phyloP scores from a whole-genome alignment of 2,888 invertebrate species.

The Mythimna lalbum region DNA sequence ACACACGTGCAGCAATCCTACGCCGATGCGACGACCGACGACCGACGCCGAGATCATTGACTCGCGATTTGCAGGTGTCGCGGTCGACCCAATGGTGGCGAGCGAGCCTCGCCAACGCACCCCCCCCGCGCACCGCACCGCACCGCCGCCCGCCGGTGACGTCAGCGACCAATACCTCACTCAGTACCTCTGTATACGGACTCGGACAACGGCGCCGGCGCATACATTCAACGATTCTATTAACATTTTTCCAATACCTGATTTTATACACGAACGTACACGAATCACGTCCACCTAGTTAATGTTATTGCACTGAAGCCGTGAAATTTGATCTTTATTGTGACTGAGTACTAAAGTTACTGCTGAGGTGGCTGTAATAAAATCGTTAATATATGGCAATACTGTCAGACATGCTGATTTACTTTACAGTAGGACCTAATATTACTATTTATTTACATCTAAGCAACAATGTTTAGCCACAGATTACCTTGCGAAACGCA shows the following conservation, averaged over 20 bases:
- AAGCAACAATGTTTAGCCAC: constrained; percentile 29
- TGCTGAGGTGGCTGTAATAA: constrained; percentile 35
- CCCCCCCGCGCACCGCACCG: constrained; percentile 47
- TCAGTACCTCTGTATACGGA: constrained; percentile 42
- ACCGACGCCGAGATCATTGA: constrained; percentile 68
- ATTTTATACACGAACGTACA: constrained; percentile 35
- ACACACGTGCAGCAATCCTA: constrained; percentile 70
- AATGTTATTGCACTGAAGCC: constrained; percentile 36
- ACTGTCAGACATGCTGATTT: constrained; percentile 21
- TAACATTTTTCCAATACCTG: constrained; percentile 60
- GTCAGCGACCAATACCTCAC: constrained; percentile 60
- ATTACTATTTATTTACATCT: constrained; percentile 25
- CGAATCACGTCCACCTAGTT: constrained; percentile 43
- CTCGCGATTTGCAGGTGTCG: constrained; percentile 74
- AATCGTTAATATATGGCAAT: constrained; percentile 24
- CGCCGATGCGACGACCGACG: constrained; percentile 62
- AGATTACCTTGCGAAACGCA: constrained; percentile 21
- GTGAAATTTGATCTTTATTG: constrained; percentile 51
- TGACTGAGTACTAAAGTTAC: constrained; percentile 24
- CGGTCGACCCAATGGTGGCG: constrained; percentile 66
- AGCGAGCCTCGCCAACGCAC: constrained; percentile 59
- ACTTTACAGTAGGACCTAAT: constrained; percentile 39
- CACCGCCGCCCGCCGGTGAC: constrained; percentile 52
- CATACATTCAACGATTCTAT: constrained; percentile 67
- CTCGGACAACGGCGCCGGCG: constrained; percentile 73